Conservation (phyloP, 2,888 invertebrate species). For the Epistrophella euchroma region DNA sequence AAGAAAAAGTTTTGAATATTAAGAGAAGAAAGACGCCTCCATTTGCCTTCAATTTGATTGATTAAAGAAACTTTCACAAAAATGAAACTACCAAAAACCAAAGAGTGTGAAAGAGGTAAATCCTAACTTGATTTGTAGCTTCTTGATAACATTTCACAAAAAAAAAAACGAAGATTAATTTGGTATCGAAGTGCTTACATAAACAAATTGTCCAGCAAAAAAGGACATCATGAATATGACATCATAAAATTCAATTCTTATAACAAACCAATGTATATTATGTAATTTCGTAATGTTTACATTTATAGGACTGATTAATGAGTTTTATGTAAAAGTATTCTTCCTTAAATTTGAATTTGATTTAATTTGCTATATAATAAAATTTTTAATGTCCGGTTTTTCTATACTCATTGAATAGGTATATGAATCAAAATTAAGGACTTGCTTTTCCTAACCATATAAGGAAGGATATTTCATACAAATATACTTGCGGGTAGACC, state of each 20-base stretch:
- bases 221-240: background rate
- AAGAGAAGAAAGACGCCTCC: background rate
- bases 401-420: slow-evolving; percentile 31
- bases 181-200: background rate
- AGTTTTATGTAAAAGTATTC: background rate
- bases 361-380: slow-evolving; percentile 47
- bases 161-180: background rate
- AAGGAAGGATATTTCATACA: background rate
- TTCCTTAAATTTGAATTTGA: slow-evolving; percentile 40
- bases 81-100: background rate
- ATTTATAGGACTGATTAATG: slow-evolving; percentile 48
- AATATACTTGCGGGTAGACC: background rate
- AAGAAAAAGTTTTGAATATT: background rate
- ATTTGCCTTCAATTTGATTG: background rate
- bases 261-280: background rate
- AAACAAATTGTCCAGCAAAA: background rate
- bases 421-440: slow-evolving; percentile 3
- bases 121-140: slow-evolving; percentile 4
- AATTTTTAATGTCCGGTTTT: slow-evolving; percentile 33
- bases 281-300: background rate
- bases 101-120: background rate
- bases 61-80: background rate
- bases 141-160: background rate
- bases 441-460: background rate
- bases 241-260: background rate